These are phyloP conservation scores for Antennarius striatus DNA, from an alignment of 2,113 vertebrate genomes.

Conservation along the genomic window DNA sequence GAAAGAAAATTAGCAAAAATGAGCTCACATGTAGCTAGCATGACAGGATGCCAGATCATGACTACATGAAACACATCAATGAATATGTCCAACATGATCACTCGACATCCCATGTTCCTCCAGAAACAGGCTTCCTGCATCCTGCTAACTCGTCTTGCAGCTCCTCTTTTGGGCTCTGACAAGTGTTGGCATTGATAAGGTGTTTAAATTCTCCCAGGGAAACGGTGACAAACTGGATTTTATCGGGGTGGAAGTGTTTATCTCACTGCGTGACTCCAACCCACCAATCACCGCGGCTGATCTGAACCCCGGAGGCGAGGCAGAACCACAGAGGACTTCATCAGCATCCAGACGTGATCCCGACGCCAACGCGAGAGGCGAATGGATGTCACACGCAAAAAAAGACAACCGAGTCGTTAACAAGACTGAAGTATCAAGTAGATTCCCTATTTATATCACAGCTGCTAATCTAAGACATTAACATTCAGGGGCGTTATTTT, in stretches of 20 bases:
- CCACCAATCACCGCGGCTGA: constrained; percentile 1
- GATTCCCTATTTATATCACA: neutral
- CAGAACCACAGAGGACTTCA: neutral
- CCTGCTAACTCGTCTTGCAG: neutral
- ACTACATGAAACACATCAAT: too few relatives aligned
- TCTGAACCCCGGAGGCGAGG: neutral
- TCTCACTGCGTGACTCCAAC: constrained; percentile 5
- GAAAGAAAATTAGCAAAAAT: too few relatives aligned
- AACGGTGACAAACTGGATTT: constrained; percentile 11
- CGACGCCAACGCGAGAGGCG: too few relatives aligned
- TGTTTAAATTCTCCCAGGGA: neutral
- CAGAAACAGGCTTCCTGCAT: neutral
- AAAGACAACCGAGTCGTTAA: neutral
- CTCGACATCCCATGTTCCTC: too few relatives aligned
- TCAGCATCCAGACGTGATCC: neutral
- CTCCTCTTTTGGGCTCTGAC: neutral
- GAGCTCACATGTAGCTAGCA: too few relatives aligned
- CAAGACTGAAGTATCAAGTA: neutral
- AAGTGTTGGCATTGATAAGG: constrained; percentile 11
- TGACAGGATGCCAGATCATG: too few relatives aligned
- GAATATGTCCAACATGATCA: too few relatives aligned
- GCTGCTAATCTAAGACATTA: constrained; percentile 15
- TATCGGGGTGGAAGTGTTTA: constrained; percentile 13
- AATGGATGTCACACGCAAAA: neutral
- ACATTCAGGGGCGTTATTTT: constrained; percentile 30